A percentile compares a stretch with the other conserved stretches of the same genome.
Conservation (phyloP, 2,113 vertebrate genomes). For the Pelmatolapia mariae region DNA sequence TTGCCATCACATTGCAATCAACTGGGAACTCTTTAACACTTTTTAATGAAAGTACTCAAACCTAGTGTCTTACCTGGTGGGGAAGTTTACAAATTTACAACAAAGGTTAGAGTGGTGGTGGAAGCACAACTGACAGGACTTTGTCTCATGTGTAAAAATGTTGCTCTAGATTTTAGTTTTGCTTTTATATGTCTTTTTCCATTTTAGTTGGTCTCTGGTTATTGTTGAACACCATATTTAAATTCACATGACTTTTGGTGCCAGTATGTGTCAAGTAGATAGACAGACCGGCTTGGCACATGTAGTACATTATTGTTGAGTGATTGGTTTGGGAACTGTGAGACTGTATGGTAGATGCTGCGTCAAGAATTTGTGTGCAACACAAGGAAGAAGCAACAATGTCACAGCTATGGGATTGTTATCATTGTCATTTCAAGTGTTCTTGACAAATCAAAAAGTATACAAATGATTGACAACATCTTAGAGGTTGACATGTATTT, state of each 20-base stretch:
- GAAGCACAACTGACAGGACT: background rate
- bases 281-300: background rate
- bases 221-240: background rate
- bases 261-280: background rate
- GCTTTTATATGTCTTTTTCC: background rate
- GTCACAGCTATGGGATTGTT: background rate
- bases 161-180: background rate
- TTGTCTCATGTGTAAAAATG: background rate
- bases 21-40: background rate
- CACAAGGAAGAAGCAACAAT: background rate
- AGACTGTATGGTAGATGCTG: background rate
- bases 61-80: background rate
- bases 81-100: background rate
- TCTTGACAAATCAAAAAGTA: background rate
- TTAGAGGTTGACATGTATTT: background rate
- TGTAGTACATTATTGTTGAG: background rate
- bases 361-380: background rate
- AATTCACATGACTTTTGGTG: background rate
- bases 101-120: background rate
- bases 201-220: background rate
- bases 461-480: background rate
- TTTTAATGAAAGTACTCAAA: background rate
- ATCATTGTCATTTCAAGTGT: background rate
- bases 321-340: background rate
- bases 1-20: background rate